Evolutionary conservation across 2,797 vertebrate genomes (phyloP), one percentile per base, ranked within the genome.

Genomic region (Crenichthys baileyi): DNA sequence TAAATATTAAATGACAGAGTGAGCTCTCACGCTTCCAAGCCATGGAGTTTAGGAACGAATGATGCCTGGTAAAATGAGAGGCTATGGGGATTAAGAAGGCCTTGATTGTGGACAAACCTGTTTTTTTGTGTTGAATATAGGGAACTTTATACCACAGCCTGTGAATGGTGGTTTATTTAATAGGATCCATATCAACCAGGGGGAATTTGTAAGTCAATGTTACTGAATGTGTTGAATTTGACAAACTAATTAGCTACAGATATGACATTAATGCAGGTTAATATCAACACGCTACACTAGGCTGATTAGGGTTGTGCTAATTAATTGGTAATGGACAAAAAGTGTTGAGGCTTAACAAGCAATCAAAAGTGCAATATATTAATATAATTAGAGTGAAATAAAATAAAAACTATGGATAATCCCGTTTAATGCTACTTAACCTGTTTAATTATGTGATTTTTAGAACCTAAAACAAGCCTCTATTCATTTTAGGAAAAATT

Each of bases 1-100:
- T 91, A 88, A 91, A 93, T 92, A 90, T 92, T 90, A 90, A 88
- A 93, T 91, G 89, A 89, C 85, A 87, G 76, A 81, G 77, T 24
- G 56, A 87, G 83, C 85, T 88, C 84, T 85, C 70, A 72, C 79
- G 78, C 79, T 75, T 79, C 83, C 72, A 81, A 82, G 77, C 82
- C 74, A 81, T 78, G 86, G 84, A 77, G 76, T 75, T 79, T 73
- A 73, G 80, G 79, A 72, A 79, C 77, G 85, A 83, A 89, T 83
- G 82, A 82, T 73, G 82, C 68, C 79, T 61, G 74, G 80, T 87
- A 81, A 88, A 91, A 87, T 75, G 82, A 89, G 84, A 88, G 70
- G 24, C 85, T 83, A 53, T 60, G 75, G 81, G 79, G 80, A 83
- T 84, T 88, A 91, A 85, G 89, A 78, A 70, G 63, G 24, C 63